Evolutionary conservation across 1,140 invertebrate species (phyloP), one percentile per base, ranked within the genome.

Genomic region (Acyrthosiphon pisum): DNA sequence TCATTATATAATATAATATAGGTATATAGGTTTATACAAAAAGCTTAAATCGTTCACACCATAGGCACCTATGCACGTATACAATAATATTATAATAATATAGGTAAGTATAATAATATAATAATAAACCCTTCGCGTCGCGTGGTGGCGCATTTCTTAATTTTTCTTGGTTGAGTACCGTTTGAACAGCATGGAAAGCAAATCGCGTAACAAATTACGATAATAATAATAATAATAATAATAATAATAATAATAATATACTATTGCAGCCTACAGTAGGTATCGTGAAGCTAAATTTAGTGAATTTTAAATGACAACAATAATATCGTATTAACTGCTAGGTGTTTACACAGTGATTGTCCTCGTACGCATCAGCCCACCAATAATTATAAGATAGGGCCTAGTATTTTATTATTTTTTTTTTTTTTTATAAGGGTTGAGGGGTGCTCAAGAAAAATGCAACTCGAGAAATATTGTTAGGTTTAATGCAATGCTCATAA

Each of bases 11-110:
- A 53, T 88, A 53, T 53, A 53, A 53, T 53, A 53, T 86, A 86
- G 23, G 7, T 88, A 22, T 56, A 56, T 56, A 89, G 88, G 4
- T 56, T 89, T 89, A 56, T 89, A 89, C 9, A 89, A 89, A 56
- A 89, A 89, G n/a, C n/a, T 46, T 86, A 86, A 89, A 56, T 56
- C 26, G 0, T 89, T 56, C 88, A 56, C 50, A 37, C 35, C 35
- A 41, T 37, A 53, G 7, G 7, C 30, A 30, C 60, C 60, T 35
- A 76, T 76, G 60, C 11, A n/a, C n/a, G 60, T 68, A 68, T 30
- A n/a, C 14, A 60, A 60, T 46, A 60, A 60, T 46, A 46, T 46
- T 26, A 68, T 30, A n/a, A 68, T 68, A 68, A n/a, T 68, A n/a
- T 68, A 68, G 60, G 26, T 68, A 68, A 18, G 35, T 83, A 41